These are phyloP conservation scores for Leptopilina drosophilae DNA, from an alignment of 2,888 invertebrate genomes.

Conservation along the genomic window DNA sequence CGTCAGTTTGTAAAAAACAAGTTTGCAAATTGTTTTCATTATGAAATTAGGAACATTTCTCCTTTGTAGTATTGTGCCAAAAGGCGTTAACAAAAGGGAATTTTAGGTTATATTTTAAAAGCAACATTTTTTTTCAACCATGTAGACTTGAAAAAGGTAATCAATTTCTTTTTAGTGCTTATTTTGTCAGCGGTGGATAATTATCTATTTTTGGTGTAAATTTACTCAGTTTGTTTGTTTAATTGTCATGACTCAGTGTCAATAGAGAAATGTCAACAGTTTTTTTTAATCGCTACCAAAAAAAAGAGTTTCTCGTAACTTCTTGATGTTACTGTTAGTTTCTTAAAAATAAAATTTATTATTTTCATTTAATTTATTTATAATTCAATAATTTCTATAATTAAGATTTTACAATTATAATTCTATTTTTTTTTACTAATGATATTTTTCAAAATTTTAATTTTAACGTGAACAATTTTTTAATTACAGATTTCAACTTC, in stretches of 20 bases:
- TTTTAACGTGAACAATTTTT: background rate
- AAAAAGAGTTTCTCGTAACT: no score
- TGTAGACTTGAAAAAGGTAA: background rate
- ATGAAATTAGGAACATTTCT: background rate
- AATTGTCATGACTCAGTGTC: slow-evolving; percentile 6
- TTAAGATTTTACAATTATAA: background rate
- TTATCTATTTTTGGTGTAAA: background rate
- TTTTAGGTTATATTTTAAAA: slow-evolving; percentile 25
- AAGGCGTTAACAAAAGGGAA: background rate
- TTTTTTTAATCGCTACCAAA: background rate
- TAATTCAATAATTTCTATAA: background rate
- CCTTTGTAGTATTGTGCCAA: background rate
- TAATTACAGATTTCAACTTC: slow-evolving; percentile 68
- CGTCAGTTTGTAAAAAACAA: slow-evolving; percentile 11
- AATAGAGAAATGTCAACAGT: background rate
- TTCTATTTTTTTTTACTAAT: no score
- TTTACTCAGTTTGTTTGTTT: background rate
- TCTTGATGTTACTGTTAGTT: no score
- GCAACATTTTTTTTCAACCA: background rate
- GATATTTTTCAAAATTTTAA: no score
- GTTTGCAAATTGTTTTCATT: background rate
- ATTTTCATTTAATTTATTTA: background rate
- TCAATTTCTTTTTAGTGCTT: background rate
- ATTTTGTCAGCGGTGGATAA: background rate
- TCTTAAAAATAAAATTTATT: no score